A percentile compares a stretch with the other conserved stretches of the same genome.
These are phyloP conservation scores for Allobates femoralis DNA, from an alignment of 2,797 vertebrate genomes.

Conservation along the genomic window DNA sequence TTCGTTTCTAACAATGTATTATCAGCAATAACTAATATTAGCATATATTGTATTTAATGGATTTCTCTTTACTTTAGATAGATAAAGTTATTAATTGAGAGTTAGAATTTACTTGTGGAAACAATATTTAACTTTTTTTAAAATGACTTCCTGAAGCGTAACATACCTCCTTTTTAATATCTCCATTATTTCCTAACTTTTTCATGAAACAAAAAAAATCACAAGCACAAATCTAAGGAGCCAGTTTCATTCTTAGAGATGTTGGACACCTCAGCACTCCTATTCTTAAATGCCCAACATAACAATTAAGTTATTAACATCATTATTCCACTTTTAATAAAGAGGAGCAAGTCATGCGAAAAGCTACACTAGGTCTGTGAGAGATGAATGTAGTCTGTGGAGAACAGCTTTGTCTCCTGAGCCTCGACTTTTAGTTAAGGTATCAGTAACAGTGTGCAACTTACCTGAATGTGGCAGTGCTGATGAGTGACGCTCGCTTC, in stretches of 20 bases:
- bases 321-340: constrained; percentile 14
- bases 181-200: not conserved
- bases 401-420: not conserved
- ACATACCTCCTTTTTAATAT: not conserved
- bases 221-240: not conserved
- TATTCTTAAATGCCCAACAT: not conserved
- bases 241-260: not conserved
- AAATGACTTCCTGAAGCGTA: not conserved
- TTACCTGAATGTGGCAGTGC: constrained; percentile 60
- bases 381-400: not conserved
- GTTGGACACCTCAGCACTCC: not conserved
- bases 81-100: not conserved
- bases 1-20: not conserved
- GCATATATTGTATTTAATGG: not conserved
- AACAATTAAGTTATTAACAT: constrained; percentile 14
- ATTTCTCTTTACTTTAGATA: not conserved
- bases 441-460: constrained; percentile 37
- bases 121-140: not conserved
- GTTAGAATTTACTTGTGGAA: not conserved
- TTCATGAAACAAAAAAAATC: not conserved
- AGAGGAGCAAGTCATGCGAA: constrained; percentile 11
- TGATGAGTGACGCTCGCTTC: constrained; percentile 58
- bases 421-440: not conserved
- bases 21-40: not conserved
- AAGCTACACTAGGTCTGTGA: not conserved